Evolutionary conservation across 2,888 invertebrate genomes (phyloP).

Genomic region (Calameuta pallipes): DNA sequence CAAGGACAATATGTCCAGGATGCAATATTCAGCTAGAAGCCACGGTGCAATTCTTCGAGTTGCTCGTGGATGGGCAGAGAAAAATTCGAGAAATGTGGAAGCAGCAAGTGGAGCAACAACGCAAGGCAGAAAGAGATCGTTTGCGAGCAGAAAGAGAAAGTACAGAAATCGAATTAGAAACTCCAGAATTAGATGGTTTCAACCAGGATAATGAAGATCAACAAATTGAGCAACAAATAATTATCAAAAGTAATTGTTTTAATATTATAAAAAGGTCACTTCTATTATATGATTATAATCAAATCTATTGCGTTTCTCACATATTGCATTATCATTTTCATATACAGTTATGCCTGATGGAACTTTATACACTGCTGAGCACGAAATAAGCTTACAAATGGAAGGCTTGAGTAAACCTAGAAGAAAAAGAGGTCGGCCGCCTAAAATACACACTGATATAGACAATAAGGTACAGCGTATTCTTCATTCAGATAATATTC

Average conservation of each 20-base stretch:
- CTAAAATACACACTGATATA: conserved; percentile 68
- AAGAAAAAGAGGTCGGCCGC: conserved; percentile 78
- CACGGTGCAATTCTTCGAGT: conserved; percentile 78
- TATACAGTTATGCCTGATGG: conserved; percentile 72
- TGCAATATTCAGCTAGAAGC: conserved; percentile 82
- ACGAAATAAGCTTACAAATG: conserved; percentile 74
- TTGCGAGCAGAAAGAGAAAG: conserved; percentile 42
- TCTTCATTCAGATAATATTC: background rate
- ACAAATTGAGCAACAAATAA: conserved; percentile 66
- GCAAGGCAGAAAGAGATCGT: conserved; percentile 60
- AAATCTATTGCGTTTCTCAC: conserved; percentile 62
- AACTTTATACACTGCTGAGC: conserved; percentile 74
- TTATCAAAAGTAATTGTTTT: conserved; percentile 67
- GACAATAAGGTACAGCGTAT: conserved; percentile 37
- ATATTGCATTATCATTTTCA: conserved; percentile 45
- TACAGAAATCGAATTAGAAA: conserved; percentile 38
- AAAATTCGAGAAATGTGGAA: conserved; percentile 69
- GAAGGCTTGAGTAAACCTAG: conserved; percentile 76
- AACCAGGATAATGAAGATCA: conserved; percentile 43
- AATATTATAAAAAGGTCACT: background rate
- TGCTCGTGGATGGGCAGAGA: conserved; percentile 78
- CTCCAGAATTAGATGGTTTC: conserved; percentile 34
- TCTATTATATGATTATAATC: conserved; percentile 57
- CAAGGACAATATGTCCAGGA: conserved; percentile 80
- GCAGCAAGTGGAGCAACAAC: conserved; percentile 64